Percentiles rank a stretch among this genome's conserved stretches.
Conservation (phyloP, 2,113 vertebrate species). For the Perca schrenkii region DNA sequence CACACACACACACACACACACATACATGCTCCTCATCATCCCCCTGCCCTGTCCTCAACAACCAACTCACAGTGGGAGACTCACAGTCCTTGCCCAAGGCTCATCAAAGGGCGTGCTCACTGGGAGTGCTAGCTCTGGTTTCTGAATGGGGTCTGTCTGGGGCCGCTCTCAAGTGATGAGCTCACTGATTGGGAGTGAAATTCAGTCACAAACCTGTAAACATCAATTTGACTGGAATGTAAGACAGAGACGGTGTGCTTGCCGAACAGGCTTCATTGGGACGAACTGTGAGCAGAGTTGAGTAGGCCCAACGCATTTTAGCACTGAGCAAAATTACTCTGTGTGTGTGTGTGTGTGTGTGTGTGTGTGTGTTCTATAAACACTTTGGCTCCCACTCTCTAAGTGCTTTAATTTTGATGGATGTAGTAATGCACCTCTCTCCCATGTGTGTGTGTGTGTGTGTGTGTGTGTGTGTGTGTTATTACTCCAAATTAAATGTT, state of each 20-base stretch:
- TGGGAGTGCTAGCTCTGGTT: constrained; percentile 58
- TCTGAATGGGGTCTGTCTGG: constrained; percentile 62
- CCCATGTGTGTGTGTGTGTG: no score
- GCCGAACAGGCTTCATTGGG: constrained; percentile 95
- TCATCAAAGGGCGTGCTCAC: constrained; percentile 77
- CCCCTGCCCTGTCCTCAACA: constrained; percentile 60
- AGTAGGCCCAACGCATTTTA: constrained; percentile 78
- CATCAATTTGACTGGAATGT: constrained; percentile 57
- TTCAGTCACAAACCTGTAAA: constrained; percentile 76
- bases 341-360: constrained; percentile 14
- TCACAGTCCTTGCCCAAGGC: constrained; percentile 55
- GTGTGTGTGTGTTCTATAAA: constrained; percentile 60
- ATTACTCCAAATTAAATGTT: constrained; percentile 63
- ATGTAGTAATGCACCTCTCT: constrained; percentile 69
- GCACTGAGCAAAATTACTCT: constrained; percentile 49
- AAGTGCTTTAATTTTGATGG: constrained; percentile 76
- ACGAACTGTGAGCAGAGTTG: constrained; percentile 95
- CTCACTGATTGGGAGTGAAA: constrained; percentile 78
- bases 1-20: constrained; percentile 3
- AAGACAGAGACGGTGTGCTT: constrained; percentile 85
- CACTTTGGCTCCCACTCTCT: constrained; percentile 65
- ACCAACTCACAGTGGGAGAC: constrained; percentile 65
- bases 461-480: constrained; percentile 18
- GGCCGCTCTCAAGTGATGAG: constrained; percentile 73
- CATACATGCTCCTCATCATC: constrained; percentile 11